These are phyloP conservation scores for Agriotes lineatus DNA, from an alignment of 2,888 invertebrate species.

Conservation along the genomic window DNA sequence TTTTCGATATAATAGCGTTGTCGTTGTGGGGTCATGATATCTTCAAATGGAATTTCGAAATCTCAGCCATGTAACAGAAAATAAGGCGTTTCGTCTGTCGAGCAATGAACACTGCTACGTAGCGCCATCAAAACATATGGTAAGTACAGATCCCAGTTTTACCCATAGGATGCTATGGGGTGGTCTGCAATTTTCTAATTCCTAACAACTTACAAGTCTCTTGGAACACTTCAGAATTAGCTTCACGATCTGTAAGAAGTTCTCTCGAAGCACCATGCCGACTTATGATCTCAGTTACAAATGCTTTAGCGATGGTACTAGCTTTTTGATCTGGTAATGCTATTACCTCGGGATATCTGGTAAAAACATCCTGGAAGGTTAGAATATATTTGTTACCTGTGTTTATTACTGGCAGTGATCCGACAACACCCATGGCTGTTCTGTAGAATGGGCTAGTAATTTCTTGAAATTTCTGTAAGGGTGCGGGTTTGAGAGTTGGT, in stretches of 20 bases:
- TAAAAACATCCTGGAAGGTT: slow-evolving; percentile 52
- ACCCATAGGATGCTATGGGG: slow-evolving; percentile 52
- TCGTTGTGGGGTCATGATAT: slow-evolving; percentile 31
- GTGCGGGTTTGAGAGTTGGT: slow-evolving; percentile 44
- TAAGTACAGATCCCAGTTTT: slow-evolving; percentile 54
- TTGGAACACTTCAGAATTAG: slow-evolving; percentile 51
- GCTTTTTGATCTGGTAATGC: slow-evolving; percentile 52
- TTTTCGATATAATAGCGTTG: slow-evolving; percentile 40
- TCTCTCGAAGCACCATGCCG: slow-evolving; percentile 51
- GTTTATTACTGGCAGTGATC: slow-evolving; percentile 48
- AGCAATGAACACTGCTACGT: slow-evolving; percentile 39
- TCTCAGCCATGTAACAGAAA: slow-evolving; percentile 50
- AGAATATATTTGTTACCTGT: slow-evolving; percentile 53
- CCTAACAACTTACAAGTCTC: slow-evolving; percentile 49
- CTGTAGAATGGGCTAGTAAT: slow-evolving; percentile 46
- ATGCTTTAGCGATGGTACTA: slow-evolving; percentile 49
- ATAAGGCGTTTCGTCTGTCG: slow-evolving; percentile 47
- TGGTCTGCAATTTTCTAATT: slow-evolving; percentile 51
- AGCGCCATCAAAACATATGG: slow-evolving; percentile 52
- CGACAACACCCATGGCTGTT: slow-evolving; percentile 53
- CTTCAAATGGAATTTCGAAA: slow-evolving; percentile 47
- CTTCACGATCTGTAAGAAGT: slow-evolving; percentile 54
- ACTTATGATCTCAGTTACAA: slow-evolving; percentile 50
- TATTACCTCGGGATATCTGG: slow-evolving; percentile 53
- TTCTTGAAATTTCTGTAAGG: slow-evolving; percentile 47